Conservation (phyloP, 2,888 invertebrate species). For the Philhelius pedissequus region DNA sequence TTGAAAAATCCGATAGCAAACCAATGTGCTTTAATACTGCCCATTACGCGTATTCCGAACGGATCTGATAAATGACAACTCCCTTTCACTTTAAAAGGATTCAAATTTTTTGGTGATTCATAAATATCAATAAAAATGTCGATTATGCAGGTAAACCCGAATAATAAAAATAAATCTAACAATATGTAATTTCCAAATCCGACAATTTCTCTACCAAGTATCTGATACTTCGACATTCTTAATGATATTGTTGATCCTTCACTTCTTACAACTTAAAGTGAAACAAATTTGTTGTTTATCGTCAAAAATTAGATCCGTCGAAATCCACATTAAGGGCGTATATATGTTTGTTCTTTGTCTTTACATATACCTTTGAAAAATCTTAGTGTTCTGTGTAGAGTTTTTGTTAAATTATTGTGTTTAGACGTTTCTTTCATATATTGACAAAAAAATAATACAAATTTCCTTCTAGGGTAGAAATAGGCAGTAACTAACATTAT, state of each 20-base stretch:
- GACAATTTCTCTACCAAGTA: too few species aligned
- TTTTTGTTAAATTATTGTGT: background rate
- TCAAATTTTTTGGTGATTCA: background rate
- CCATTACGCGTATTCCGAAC: background rate
- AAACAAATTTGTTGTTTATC: background rate
- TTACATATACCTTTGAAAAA: background rate
- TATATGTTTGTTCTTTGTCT: background rate
- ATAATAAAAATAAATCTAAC: too few species aligned
- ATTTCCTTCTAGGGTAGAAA: too few species aligned
- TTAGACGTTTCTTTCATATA: background rate
- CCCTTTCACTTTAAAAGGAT: background rate
- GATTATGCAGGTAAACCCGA: too few species aligned
- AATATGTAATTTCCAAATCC: too few species aligned
- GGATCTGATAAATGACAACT: background rate
- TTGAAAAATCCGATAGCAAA: background rate
- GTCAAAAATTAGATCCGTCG: background rate
- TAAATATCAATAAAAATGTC: too few species aligned
- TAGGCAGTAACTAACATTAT: background rate
- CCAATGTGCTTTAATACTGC: background rate
- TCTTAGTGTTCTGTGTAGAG: background rate
- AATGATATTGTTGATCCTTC: background rate
- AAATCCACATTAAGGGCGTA: background rate
- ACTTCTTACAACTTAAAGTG: background rate
- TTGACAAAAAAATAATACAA: background rate
- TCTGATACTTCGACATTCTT: too few species aligned